Percentiles rank a stretch among this genome's conserved stretches.
Conservation (phyloP, 2,113 vertebrate genomes). For the Sinocyclocheilus grahami region DNA sequence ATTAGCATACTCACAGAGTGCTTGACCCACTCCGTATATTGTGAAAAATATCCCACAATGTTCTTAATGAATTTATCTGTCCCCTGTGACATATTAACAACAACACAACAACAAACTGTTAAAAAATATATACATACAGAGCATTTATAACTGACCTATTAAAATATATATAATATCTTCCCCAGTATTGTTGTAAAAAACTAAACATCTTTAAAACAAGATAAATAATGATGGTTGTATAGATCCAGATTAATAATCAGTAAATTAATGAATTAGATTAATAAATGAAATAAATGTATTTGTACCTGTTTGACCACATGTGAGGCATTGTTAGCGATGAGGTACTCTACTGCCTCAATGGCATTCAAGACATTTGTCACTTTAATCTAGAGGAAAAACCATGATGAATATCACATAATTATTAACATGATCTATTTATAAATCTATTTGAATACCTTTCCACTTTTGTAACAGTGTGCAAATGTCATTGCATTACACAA, state of each 20-base stretch:
- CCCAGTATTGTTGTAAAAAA: neutral
- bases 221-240: neutral
- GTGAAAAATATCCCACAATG: constrained; percentile 84
- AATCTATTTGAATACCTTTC: neutral
- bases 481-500: neutral
- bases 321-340: constrained; percentile 83
- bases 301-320: constrained; percentile 82
- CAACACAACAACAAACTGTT: neutral
- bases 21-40: constrained; percentile 87
- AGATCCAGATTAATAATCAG: neutral
- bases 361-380: constrained; percentile 78
- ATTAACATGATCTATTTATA: neutral
- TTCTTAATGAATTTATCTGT: constrained; percentile 77
- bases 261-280: neutral
- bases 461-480: neutral
- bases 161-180: neutral
- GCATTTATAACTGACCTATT: neutral
- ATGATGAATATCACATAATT: neutral
- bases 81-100: constrained; percentile 75
- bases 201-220: neutral
- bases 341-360: constrained; percentile 85
- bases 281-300: neutral
- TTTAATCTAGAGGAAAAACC: constrained; percentile 73
- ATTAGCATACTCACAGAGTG: constrained; percentile 80
- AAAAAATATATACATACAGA: neutral